Evolutionary conservation across 2,113 vertebrate genomes (phyloP), one percentile per base, ranked within the genome.

Genomic region (Rhabdomys dilectus): DNA sequence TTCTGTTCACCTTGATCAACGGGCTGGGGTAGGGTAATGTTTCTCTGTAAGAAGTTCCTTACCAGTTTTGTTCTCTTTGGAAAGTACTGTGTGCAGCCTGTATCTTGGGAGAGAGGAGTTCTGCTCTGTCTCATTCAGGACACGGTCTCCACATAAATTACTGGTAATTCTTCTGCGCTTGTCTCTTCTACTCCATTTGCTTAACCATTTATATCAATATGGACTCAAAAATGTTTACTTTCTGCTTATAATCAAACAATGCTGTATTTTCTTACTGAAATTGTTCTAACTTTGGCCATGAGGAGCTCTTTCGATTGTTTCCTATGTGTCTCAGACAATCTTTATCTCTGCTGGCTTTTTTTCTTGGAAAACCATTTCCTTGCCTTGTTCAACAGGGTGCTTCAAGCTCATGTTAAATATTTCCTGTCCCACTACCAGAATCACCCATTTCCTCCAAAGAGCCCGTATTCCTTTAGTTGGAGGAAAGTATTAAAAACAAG

Each of bases 191-290:
- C n/a, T 22, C 16, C 51, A n/a, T 84, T 70, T 76, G 64, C 53
- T 95, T 39, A 45, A 42, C 96, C 56, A 39, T 73, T 88, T 48
- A 45, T n/a, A 66, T 31, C 22, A 48, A 11, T 81, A 88, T 42
- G 31, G 21, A 70, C 22, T 90, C 11, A n/a, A 51, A 68, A 42
- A 53, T 78, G 92, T 73, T 94, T 82, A 80, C 75, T 91, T 96
- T 51, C 84, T 66, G 82, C 60, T 68, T 64, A 81, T 60, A 91
- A 77, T 72, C 42, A 90, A 94, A 77, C 39, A 53, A 58, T 89
- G 56, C 11, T 26, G 39, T 88, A 56, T 94, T 95, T 91, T 93
- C 73, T 91, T 78, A 56, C n/a, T 97, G n/a, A 48, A 26, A 89
- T 56, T 56, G 34, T 93, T 93, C 16, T 73, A 75, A 45, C 39